These are phyloP conservation scores for Amphipoea lucens DNA, from an alignment of 2,888 invertebrate species.

Conservation along the genomic window DNA sequence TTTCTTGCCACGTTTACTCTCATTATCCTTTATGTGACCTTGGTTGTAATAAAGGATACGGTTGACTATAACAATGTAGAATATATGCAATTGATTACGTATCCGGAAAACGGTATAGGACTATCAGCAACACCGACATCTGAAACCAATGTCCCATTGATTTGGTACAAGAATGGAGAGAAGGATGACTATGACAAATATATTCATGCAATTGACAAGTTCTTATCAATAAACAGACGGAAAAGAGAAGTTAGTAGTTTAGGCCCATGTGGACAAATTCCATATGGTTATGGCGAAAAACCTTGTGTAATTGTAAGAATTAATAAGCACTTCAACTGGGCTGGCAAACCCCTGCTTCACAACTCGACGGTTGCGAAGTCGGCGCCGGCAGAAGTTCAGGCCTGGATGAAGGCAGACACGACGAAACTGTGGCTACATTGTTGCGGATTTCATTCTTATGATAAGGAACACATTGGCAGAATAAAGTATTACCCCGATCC, in stretches of 20 bases:
- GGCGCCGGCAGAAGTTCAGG: constrained; percentile 75
- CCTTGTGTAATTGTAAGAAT: constrained; percentile 84
- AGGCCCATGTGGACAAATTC: constrained; percentile 81
- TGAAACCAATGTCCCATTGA: constrained; percentile 75
- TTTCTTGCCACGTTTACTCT: constrained; percentile 80
- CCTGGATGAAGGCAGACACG: constrained; percentile 75
- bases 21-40: constrained; percentile 75
- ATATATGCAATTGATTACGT: constrained; percentile 66
- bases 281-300: constrained; percentile 82
- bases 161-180: constrained; percentile 79
- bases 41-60: constrained; percentile 71
- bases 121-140: constrained; percentile 81
- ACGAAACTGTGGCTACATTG: constrained; percentile 82
- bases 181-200: constrained; percentile 78
- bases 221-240: constrained; percentile 71
- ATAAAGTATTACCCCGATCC: constrained; percentile 84
- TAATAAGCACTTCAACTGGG: constrained; percentile 82
- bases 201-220: constrained; percentile 75
- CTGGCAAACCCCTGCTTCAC: constrained; percentile 75
- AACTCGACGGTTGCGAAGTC: constrained; percentile 69
- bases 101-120: constrained; percentile 78
- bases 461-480: constrained; percentile 82
- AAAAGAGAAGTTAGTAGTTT: constrained; percentile 71
- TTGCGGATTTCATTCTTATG: constrained; percentile 79
- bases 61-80: constrained; percentile 67